phyloP scores from a whole-genome alignment of 1,140 invertebrate genomes.

The Hypsibius dujardini region DNA sequence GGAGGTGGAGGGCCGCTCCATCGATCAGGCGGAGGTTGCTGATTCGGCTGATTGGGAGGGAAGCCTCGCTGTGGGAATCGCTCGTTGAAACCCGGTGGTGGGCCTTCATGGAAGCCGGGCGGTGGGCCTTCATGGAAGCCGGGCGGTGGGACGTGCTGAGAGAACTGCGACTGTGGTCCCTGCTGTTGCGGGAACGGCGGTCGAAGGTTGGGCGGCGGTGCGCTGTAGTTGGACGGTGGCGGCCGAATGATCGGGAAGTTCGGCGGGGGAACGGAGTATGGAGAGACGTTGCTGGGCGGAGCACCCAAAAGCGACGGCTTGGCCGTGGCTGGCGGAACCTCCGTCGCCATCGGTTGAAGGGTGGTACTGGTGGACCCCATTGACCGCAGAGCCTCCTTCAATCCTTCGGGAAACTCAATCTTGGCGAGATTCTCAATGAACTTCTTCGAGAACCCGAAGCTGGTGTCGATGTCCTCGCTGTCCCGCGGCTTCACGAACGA shows the following conservation, averaged over 20 bases:
- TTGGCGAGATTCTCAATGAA: slow-evolving; percentile 9
- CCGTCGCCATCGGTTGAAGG: neutral
- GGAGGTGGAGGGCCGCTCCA: neutral
- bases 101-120: neutral
- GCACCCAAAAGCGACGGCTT: neutral
- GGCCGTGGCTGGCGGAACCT: neutral
- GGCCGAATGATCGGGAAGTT: neutral
- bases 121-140: neutral
- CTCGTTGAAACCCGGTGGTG: neutral
- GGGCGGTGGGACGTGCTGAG: neutral
- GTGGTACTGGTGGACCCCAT: neutral
- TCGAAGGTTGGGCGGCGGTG: neutral
- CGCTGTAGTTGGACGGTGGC: neutral
- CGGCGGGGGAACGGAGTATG: neutral
- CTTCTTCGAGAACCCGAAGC: neutral
- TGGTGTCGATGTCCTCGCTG: neutral
- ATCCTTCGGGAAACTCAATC: neutral
- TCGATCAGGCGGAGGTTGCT: neutral
- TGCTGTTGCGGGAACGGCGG: neutral
- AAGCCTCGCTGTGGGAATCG: neutral
- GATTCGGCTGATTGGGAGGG: neutral
- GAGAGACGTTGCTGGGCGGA: neutral
- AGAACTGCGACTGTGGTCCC: neutral
- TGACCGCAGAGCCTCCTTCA: slow-evolving; percentile 11
- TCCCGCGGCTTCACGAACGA: neutral